These are phyloP conservation scores for Oligia latruncula DNA, from an alignment of 2,888 invertebrate species.

Conservation along the genomic window DNA sequence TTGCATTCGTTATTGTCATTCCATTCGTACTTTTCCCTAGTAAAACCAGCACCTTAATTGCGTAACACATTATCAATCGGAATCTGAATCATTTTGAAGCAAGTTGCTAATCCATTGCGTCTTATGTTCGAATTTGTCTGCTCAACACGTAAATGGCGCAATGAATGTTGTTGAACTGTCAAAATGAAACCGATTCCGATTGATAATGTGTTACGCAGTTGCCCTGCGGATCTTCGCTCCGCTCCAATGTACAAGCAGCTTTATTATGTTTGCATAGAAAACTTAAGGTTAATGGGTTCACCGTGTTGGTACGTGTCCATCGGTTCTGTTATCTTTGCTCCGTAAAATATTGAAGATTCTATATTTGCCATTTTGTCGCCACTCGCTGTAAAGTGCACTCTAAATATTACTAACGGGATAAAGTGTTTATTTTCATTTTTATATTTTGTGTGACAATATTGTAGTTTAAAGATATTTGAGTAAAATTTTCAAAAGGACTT, in stretches of 20 bases:
- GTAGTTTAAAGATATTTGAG: conserved; percentile 1
- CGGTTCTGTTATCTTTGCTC: conserved; percentile 28
- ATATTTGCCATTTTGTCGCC: conserved; percentile 46
- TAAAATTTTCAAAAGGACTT: not conserved
- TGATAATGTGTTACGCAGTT: too few species aligned
- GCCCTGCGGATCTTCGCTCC: not conserved
- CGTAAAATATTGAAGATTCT: conserved; percentile 56
- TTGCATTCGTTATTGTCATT: not conserved
- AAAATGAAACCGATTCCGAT: too few species aligned
- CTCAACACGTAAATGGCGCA: too few species aligned
- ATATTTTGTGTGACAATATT: not conserved
- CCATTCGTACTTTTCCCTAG: not conserved
- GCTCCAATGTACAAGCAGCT: not conserved
- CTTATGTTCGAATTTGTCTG: too few species aligned
- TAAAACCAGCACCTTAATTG: not conserved
- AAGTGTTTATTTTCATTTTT: conserved; percentile 34
- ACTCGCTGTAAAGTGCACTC: conserved; percentile 52
- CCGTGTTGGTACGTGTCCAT: conserved; percentile 39
- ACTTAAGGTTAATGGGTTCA: conserved; percentile 58
- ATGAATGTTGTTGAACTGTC: too few species aligned
- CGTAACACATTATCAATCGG: too few species aligned
- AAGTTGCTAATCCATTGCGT: too few species aligned
- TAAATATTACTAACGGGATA: conserved; percentile 47
- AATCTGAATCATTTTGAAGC: too few species aligned
- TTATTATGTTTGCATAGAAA: conserved; percentile 42